Percentiles rank a stretch among this genome's conserved stretches.
Evolutionary conservation across 2,797 vertebrate species (phyloP).

Genomic region (Chaunax sp.): DNA sequence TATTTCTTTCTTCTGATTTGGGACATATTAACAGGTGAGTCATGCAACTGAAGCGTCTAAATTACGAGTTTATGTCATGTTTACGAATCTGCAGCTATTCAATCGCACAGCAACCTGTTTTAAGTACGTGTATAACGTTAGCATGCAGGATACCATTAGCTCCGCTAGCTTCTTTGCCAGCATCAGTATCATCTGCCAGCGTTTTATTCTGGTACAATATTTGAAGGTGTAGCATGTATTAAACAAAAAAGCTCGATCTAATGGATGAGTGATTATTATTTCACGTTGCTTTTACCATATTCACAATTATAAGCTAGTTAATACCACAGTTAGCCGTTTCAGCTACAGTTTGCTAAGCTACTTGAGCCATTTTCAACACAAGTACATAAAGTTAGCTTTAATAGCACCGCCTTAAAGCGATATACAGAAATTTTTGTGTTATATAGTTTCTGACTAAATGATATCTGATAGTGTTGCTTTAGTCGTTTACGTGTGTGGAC

Average conservation of each 20-base stretch:
- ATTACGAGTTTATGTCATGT: fast-evolving
- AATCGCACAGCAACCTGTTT: background rate
- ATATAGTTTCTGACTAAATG: too few species aligned
- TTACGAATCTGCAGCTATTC: fast-evolving
- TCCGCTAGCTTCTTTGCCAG: slow-evolving; percentile 8
- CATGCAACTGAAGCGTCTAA: fast-evolving
- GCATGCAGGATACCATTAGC: slow-evolving; percentile 32
- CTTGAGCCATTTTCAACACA: background rate
- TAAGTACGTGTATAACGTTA: background rate
- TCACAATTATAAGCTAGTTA: fast-evolving
- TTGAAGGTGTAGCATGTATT: too few species aligned
- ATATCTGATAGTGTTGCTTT: too few species aligned
- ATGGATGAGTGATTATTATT: fast-evolving
- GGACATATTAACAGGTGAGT: slow-evolving; percentile 73
- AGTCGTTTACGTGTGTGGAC: too few species aligned
- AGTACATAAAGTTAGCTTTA: too few species aligned
- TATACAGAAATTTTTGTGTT: too few species aligned
- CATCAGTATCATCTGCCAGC: fast-evolving
- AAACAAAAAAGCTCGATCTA: fast-evolving
- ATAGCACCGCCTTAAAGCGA: too few species aligned
- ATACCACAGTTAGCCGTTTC: background rate
- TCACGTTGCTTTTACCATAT: background rate
- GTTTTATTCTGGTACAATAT: background rate
- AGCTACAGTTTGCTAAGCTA: background rate
- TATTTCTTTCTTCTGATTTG: slow-evolving; percentile 63